Evolutionary conservation across 30 jellyfish, hydroid and myxozoan species (phyloP).

Genomic region (Hydractinia symbiolongicarpus): DNA sequence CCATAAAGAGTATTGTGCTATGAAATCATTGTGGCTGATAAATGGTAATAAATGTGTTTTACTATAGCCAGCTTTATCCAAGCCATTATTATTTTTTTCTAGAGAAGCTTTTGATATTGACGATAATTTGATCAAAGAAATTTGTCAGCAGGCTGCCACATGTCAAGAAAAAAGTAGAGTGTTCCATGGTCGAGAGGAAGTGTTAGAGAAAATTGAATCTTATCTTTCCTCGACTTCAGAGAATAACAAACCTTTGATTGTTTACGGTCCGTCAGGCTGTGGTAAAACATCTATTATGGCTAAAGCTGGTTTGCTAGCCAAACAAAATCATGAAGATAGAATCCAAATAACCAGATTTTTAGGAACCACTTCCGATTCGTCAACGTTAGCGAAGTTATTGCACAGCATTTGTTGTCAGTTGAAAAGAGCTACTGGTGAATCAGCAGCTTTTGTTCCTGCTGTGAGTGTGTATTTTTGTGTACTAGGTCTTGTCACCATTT

Average conservation of each 20-base stretch:
- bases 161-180: slow-evolving; percentile 68
- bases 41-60: not conserved
- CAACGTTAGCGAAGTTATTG: slow-evolving; percentile 46
- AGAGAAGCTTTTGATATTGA: slow-evolving; percentile 36
- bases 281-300: slow-evolving; percentile 88
- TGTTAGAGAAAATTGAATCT: slow-evolving; percentile 35
- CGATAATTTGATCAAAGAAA: slow-evolving; percentile 59
- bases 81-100: not conserved
- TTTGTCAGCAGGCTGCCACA: slow-evolving; percentile 58
- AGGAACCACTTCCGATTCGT: slow-evolving; percentile 84
- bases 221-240: slow-evolving; percentile 14
- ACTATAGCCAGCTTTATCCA: not conserved
- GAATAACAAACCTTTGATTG: slow-evolving; percentile 35
- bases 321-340: slow-evolving; percentile 28
- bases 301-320: slow-evolving; percentile 53
- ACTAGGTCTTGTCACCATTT: not conserved
- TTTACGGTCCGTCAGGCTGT: slow-evolving; percentile 76
- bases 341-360: slow-evolving; percentile 53
- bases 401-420: slow-evolving; percentile 59
- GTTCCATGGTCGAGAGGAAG: slow-evolving; percentile 70
- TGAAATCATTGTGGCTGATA: too few relatives aligned
- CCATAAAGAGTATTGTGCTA: too few relatives aligned
- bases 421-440: not conserved
- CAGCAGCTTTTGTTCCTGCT: not conserved
- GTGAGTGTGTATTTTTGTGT: not conserved